Base-by-base conservation (phyloP, 2,888 invertebrate species). In the Myopa testacea region DNA sequence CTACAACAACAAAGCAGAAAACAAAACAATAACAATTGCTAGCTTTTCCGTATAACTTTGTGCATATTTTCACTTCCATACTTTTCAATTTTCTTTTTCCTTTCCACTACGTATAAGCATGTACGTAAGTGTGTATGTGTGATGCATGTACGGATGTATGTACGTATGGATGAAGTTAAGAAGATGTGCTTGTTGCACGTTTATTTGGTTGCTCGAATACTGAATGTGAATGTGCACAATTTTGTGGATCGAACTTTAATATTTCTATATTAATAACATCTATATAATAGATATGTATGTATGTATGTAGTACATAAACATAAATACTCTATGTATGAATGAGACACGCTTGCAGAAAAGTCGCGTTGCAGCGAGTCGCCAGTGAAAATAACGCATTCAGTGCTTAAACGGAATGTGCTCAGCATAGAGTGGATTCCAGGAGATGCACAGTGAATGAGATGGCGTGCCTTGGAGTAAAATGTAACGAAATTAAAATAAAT, bases 31-130 rank as follows among this genome's bases (percentile, higher is more conserved):
- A 10, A 45, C 7, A 45, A 45, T 8, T 45, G 55, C 40, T 10
- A 40, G 10, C 37, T 40, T 67, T 67, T 67, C 67, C 67, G 63
- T 63, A 14, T 34, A 14, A 10, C 37, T 26, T 63, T 63, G n/a
- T 37, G 19, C 37, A 26, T 63, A 45, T 10, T 4, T 37, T 65
- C 26, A 16, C 37, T 67, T 67, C 67, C 40, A 37, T 40, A 37
- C 40, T 67, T 40, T 67, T 40, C 38, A 67, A 67, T 67, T 67
- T 67, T 8, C 67, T 67, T 65, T 16, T 34, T 65, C 14, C 3
- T 14, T 14, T 50, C 2, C 26, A 26, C 26, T 26, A 26, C 45
- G 6, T 3, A 10, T 26, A 10, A 14, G 5, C 14, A 63, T 60
- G 3, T 60, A 19, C 16, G 26, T 19, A n/a, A 16, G n/a, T n/a